phyloP scores from a whole-genome alignment of 2,797 vertebrate species.

The Trematomus bernacchii region DNA sequence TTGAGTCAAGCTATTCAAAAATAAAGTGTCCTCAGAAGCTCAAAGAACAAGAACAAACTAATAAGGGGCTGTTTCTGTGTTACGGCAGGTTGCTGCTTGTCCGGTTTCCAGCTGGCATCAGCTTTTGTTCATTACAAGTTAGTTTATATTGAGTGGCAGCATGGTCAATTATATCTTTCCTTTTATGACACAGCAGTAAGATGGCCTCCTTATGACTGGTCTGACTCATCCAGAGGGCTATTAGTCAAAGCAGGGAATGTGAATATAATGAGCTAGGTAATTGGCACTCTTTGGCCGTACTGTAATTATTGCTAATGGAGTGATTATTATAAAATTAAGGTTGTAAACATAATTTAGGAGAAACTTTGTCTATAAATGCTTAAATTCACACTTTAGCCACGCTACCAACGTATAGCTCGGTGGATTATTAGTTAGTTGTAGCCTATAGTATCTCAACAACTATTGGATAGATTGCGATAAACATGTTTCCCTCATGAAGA shows the following conservation, averaged over 20 bases:
- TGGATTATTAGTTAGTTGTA: not conserved
- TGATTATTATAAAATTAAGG: not conserved
- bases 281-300: not conserved
- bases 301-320: slow-evolving; percentile 1
- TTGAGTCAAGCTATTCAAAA: not conserved
- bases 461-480: not conserved
- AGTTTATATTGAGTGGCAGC: not conserved
- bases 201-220: slow-evolving; percentile 7
- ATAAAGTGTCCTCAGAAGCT: not conserved
- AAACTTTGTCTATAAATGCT: not conserved
- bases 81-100: not conserved
- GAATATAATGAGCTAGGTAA: slow-evolving; percentile 5
- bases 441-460: no score
- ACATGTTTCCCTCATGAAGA: no score
- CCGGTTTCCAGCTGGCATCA: not conserved
- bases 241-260: slow-evolving; percentile 11
- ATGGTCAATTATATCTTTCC: slow-evolving; percentile 2
- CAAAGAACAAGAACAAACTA: not conserved
- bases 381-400: not conserved
- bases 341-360: not conserved
- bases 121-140: slow-evolving; percentile 14
- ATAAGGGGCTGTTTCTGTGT: not conserved
- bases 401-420: not conserved
- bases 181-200: slow-evolving; percentile 18
- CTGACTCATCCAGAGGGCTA: slow-evolving; percentile 1